Base-by-base conservation (phyloP, 2,113 vertebrate genomes). In the Gallinago undulata region DNA sequence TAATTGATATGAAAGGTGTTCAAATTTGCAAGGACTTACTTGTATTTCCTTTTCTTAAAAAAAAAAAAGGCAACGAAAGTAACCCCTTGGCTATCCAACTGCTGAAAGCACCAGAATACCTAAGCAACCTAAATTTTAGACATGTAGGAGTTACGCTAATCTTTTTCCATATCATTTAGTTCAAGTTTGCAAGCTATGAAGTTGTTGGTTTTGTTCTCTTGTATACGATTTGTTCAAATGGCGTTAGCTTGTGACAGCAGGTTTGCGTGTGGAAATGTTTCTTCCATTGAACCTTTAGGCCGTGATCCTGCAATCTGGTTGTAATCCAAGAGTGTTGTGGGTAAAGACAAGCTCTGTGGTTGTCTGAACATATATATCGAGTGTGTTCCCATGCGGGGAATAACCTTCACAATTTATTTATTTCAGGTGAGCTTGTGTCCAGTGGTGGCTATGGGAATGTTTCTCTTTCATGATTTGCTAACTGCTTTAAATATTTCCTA, bases 291-390 rank as follows among this genome's bases (percentile, higher is more conserved):
- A 72, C 33, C 16, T 74, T 60, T 51, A 81, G 56, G 39, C 56
- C 0, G 0, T 18, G 33, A 3, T 89, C 7, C 3, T 28, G 35
- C n/a, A 37, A 19, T 59, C 56, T 78, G 45, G 16, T 59, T 55
- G 17, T 50, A 75, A 92, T 78, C 39, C 67, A 37, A n/a, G 35
- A 60, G 63, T 35, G 21, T 24, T 82, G 21, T 67, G 45, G 37
- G 22, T 77, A 60, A 85, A 87, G 50, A 30, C 24, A 62, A 33
- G 9, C 7, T 66, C 50, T 37, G 22, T 18, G n/a, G 13, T 59
- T 80, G 19, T 80, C 25, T 74, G 55, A 84, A 60, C 12, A 2
- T 43, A 39, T 15, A 28, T 19, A n/a, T 21, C 41, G 23, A 70
- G 13, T 1, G 5, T 8, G 31, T 77, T 67, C 9, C 27, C 24